A percentile compares a stretch with the other conserved stretches of the same genome.
Evolutionary conservation across 2,797 vertebrate species (phyloP).

Genomic region (Coendou prehensilis): DNA sequence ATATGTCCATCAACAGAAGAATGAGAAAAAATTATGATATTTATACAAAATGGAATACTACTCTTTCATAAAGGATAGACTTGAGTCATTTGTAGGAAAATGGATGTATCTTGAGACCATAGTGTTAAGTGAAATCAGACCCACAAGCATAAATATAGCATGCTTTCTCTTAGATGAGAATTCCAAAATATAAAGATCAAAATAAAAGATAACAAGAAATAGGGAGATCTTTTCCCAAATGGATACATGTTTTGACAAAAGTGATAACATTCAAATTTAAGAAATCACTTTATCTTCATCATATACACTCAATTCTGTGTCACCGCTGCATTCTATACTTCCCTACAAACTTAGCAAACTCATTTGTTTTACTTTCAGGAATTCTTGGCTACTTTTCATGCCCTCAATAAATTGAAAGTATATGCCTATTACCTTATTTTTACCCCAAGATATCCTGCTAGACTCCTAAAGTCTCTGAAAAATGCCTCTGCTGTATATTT

Average conservation of each 20-base stretch:
- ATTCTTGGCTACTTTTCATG: not conserved
- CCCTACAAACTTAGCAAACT: not conserved
- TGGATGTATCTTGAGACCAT: not conserved
- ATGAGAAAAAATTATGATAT: not conserved
- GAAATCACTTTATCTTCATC: not conserved
- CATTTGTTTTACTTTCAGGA: not conserved
- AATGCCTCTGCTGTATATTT: conserved; percentile 15
- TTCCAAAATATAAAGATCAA: not conserved
- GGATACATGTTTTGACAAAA: not conserved
- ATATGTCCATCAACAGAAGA: not conserved
- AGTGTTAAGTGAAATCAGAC: not conserved
- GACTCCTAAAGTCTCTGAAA: not conserved
- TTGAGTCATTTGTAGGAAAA: not conserved
- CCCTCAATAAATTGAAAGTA: not conserved
- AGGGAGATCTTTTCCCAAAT: not conserved
- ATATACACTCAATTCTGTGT: not conserved
- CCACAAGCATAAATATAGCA: not conserved
- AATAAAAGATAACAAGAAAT: not conserved
- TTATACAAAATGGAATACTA: not conserved
- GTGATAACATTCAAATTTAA: conserved; percentile 14
- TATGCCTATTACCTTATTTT: conserved; percentile 20
- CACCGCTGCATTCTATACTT: conserved; percentile 24
- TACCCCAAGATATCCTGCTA: not conserved
- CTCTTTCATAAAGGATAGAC: not conserved
- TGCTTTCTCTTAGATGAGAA: not conserved